Conservation (phyloP, 2,797 vertebrate genomes). For the Myotis vivesi region DNA sequence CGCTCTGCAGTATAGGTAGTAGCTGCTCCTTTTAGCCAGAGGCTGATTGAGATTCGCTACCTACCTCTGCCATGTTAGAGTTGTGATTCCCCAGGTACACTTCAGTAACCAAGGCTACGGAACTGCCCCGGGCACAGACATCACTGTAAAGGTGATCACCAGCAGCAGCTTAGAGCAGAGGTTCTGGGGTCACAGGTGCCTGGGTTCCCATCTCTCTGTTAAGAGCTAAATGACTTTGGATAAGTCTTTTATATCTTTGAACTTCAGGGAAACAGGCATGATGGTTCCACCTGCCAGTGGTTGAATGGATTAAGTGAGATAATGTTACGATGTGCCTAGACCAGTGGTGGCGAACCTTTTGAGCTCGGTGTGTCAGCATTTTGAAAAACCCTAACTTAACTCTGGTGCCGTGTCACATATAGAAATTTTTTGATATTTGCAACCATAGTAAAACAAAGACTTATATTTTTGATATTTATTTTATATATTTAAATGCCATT, state of each 20-base stretch:
- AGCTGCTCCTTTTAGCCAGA: neutral
- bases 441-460: too few species aligned
- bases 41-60: fast-evolving
- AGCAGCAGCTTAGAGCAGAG: neutral
- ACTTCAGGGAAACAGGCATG: neutral
- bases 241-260: neutral
- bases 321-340: neutral
- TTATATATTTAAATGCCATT: too few species aligned
- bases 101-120: neutral
- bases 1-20: neutral
- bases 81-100: neutral
- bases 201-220: neutral
- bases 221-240: neutral
- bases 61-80: neutral
- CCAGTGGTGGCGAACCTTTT: too few species aligned
- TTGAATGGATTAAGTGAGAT: neutral
- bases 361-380: too few species aligned
- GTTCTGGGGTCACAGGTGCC: neutral
- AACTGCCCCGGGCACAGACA: neutral
- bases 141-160: neutral
- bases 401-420: too few species aligned
- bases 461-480: too few species aligned
- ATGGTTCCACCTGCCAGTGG: neutral
- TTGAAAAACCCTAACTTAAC: too few species aligned
- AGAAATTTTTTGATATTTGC: too few species aligned